Evolutionary conservation across 1,140 invertebrate species (phyloP).

Genomic region (Neotoxoptera formosana): DNA sequence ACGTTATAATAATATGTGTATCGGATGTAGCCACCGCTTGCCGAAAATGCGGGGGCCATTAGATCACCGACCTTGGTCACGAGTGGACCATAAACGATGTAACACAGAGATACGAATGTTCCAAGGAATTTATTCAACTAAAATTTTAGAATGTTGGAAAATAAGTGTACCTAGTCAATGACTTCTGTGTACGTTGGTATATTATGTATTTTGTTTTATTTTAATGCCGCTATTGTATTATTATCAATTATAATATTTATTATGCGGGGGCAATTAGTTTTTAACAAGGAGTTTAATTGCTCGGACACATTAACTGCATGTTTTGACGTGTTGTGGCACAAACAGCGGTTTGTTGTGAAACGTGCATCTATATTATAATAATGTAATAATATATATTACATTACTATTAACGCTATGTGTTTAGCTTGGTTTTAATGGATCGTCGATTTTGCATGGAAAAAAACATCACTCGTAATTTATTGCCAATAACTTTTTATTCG

Average conservation of each 20-base stretch:
- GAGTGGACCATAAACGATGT: conserved; percentile 55
- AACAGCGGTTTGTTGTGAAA: neutral
- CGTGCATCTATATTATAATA: neutral
- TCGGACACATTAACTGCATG: neutral
- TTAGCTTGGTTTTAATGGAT: neutral
- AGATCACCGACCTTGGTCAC: conserved; percentile 43
- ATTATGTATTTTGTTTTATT: conserved; percentile 1
- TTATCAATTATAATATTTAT: conserved; percentile 13
- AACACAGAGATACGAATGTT: conserved; percentile 48
- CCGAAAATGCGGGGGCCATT: conserved; percentile 24
- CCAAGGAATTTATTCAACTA: conserved; percentile 27
- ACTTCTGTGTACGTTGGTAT: neutral
- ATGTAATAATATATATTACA: neutral
- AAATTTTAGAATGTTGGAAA: conserved; percentile 13
- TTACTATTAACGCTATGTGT: neutral
- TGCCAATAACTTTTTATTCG: neutral
- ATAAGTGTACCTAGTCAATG: neutral
- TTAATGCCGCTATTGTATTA: conserved; percentile 22
- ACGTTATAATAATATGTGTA: neutral
- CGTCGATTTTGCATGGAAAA: neutral
- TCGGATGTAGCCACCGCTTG: neutral
- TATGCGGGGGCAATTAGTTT: neutral
- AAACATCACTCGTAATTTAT: neutral
- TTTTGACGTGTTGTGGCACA: neutral
- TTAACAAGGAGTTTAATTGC: conserved; percentile 17